Evolutionary conservation across 1,140 invertebrate species (phyloP), one percentile per base, ranked within the genome.

Genomic region (Anoplophora glabripennis): DNA sequence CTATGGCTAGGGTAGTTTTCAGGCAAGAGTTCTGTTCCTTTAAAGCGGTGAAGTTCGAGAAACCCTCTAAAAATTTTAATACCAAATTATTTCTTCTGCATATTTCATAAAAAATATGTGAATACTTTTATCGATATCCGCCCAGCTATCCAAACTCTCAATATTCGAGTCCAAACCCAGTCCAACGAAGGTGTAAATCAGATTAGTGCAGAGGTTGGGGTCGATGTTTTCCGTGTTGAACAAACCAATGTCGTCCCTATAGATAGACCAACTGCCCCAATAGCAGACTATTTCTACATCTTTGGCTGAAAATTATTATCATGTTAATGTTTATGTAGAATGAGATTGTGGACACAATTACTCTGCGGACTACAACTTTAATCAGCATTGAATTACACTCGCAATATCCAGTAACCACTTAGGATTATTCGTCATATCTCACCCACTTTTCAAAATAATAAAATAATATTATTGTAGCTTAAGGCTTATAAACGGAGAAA

Each of bases 171-270:
- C 72, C n/a, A 74, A 64, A 41, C 78, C 73, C 7, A 87, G 76
- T 3, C 88, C 88, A 42, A 83, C 80, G 68, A 90, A 91, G 0
- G 83, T 74, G 66, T 90, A 91, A 33, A 90, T 79, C 14, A 90
- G 59, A 72, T 91, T 88, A 0, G 88, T 88, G 69, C 89, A 92
- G 0, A 89, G 72, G 12, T 75, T 72, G 0, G 87, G 79, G 69
- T 91, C 83, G 11, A 93, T 85, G 46, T 88, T 61, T 34, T 81
- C 78, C 0, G 89, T 82, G 10, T 80, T 79, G 64, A 86, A 88
- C 74, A 83, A 82, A 7, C 88, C 88, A 38, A 77, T 70, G 7
- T 78, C 82, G 1, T 74, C 75, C 34, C 89, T 79, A 67, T 89
- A 89, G 3, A 82, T 81, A 0, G 88, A 81, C 89, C 89, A 91